Percentiles rank a stretch among this genome's conserved stretches.
Conservation (phyloP, 1,140 invertebrate genomes). For the Aphelenchoides fujianensis region DNA sequence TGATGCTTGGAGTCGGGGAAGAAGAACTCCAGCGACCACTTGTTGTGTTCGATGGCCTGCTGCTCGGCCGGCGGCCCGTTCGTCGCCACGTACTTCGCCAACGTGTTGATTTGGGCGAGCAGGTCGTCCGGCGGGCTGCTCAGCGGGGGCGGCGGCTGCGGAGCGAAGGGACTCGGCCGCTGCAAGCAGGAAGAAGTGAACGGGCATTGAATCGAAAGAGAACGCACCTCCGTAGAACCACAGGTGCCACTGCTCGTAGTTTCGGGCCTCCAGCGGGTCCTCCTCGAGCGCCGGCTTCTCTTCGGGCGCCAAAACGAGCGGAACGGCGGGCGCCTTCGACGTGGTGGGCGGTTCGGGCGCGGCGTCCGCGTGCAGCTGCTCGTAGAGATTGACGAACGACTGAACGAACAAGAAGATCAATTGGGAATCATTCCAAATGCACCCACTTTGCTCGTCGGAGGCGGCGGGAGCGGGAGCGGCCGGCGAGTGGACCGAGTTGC, state of each 20-base stretch:
- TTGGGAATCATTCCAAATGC: background rate
- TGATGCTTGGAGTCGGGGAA: background rate
- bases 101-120: slow-evolving; percentile 5
- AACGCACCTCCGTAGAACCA: slow-evolving; percentile 9
- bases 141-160: background rate
- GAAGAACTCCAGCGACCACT: slow-evolving; percentile 1
- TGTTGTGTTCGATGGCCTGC: background rate
- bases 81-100: slow-evolving; percentile 8
- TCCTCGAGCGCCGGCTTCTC: background rate
- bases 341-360: background rate
- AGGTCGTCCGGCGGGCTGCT: slow-evolving; percentile 7
- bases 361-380: background rate
- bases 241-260: slow-evolving; percentile 12
- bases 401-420: slow-evolving; percentile 6
- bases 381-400: background rate
- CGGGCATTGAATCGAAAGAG: background rate
- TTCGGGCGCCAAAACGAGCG: background rate
- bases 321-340: background rate
- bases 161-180: background rate
- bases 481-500: background rate
- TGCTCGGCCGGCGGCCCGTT: slow-evolving; percentile 6
- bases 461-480: background rate
- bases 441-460: background rate
- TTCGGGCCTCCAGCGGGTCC: background rate
- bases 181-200: background rate